These are phyloP conservation scores for Oophaga sylvatica DNA, from an alignment of 2,797 vertebrate genomes.

Conservation along the genomic window DNA sequence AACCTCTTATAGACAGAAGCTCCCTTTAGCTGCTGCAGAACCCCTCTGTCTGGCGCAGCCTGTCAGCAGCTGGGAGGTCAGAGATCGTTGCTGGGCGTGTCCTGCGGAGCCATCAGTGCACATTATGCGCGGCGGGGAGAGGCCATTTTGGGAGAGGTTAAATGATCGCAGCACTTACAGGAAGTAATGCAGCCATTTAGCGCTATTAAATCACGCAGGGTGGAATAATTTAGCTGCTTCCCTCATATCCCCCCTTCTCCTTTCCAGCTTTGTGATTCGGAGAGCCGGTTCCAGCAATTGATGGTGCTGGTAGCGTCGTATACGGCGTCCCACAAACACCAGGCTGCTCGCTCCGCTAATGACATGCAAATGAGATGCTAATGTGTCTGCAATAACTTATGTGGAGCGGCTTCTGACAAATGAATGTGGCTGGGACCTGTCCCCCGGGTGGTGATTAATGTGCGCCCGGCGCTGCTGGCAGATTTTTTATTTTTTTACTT, in stretches of 20 bases:
- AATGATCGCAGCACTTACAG: conserved; percentile 1
- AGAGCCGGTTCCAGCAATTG: conserved; percentile 9
- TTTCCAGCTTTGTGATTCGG: neutral
- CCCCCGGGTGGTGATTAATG: conserved; percentile 59
- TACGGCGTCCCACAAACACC: conserved; percentile 1
- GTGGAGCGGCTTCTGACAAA: conserved; percentile 51
- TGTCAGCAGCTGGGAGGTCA: neutral
- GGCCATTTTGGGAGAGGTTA: conserved; percentile 20
- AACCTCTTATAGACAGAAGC: neutral
- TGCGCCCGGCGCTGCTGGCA: conserved; percentile 46
- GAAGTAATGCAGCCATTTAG: conserved; percentile 21
- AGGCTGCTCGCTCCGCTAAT: conserved; percentile 35
- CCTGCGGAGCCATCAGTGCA: neutral
- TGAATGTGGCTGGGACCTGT: conserved; percentile 51
- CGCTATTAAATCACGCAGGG: neutral
- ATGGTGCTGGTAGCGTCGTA: neutral
- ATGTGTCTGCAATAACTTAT: conserved; percentile 53
- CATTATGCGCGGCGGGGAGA: neutral
- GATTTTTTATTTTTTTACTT: neutral
- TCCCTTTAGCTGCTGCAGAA: neutral
- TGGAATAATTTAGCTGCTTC: conserved; percentile 8
- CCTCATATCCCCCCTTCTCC: neutral
- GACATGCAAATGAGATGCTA: conserved; percentile 60
- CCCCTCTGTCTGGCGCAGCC: neutral
- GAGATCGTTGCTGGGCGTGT: neutral